Base-by-base conservation (phyloP, 2,888 invertebrate species). In the Nematopogon swammerdamellus region DNA sequence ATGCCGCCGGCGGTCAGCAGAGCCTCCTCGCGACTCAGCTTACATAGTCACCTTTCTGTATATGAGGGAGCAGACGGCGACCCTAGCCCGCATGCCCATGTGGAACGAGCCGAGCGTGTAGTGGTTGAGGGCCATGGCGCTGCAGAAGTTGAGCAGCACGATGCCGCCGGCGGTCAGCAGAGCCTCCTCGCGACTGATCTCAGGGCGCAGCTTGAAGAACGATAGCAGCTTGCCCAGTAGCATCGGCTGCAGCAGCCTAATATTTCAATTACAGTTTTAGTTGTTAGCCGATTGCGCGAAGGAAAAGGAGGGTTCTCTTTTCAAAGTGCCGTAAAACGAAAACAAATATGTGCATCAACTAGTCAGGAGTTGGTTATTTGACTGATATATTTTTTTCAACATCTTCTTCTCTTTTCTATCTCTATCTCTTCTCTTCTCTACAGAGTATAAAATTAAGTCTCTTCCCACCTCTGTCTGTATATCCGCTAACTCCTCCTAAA, bases 41-140 rank as follows among this genome's bases (percentile, higher is more conserved):
- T 47, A 10, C n/a, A n/a, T n/a, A n/a, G n/a, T 25, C 70, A 88
- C 88, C 82, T 92, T 92, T 66, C 88, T 80, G 60, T 88, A 91
- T 49, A 92, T 80, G 2, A 91, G 61, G 4, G 88, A 85, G 58
- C 89, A 88, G 49, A 85, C 83, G 0, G 89, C 87, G 0, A 89
- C 81, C 53, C 90, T 72, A 42, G 89, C 76, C 59, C 82, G 79
- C 82, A 89, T 86, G 4, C 90, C 90, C 19, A 85, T 73, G 56
- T 86, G 83, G 58, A 82, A 84, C 2, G 81, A 81, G 17, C 67
- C 67, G 58, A 82, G 75, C 18, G 82, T 70, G 50, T 79, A 72
- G 56, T 85, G 84, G 61, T 83, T 83, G 44, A 77, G 67, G 1
- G 72, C 58, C 25, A 84, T 54, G 8, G 74, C 77, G 55, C 67